Evolutionary conservation across 2,888 invertebrate genomes (phyloP), one percentile per base, ranked within the genome.

Genomic region (Conops quadrifasciatus): DNA sequence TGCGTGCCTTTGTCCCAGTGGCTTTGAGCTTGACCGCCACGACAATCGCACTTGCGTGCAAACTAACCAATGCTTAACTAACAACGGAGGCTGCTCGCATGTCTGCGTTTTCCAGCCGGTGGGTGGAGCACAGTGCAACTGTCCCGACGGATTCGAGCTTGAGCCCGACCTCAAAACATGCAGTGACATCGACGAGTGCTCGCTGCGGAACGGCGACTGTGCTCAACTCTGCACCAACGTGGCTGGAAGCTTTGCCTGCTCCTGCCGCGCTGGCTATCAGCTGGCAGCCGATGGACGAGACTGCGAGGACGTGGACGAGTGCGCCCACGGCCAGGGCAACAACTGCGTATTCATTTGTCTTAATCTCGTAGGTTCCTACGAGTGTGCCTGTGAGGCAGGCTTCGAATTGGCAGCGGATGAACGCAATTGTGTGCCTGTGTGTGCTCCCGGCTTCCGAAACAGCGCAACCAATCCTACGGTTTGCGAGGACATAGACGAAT

Each of bases 181-280:
- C 71, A 75, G 78, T 87, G 90, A 90, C 83, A 84, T 89, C 60
- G 87, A 90, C 79, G 90, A 90, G 79, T 90, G 90, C 78, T 36
- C 36, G 4, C 9, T 36, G 4, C 9, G 5, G 9, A 36, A 36
- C 9, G 36, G 36, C 9, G 9, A 87, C 45, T 91, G 91, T 76
- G 85, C 88, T 65, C 86, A 88, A 74, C 83, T 85, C 56, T 91
- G 91, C 79, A 84, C 84, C 71, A 91, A 91, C 79, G 84, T 87
- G 53, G 87, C 87, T 0, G 90, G 90, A 47, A 86, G 88, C n/a
- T 89, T 87, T 77, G 85, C 86, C 56, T 91, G 91, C 77, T 82
- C 84, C 51, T 91, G 90, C 75, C 84, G 84, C 21, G 36, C 9
- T 36, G 36, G 36, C 4, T 36, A 7, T 9, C 36, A 9, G 9